Conservation (phyloP, 2,797 vertebrate species). For the Otus scops region DNA sequence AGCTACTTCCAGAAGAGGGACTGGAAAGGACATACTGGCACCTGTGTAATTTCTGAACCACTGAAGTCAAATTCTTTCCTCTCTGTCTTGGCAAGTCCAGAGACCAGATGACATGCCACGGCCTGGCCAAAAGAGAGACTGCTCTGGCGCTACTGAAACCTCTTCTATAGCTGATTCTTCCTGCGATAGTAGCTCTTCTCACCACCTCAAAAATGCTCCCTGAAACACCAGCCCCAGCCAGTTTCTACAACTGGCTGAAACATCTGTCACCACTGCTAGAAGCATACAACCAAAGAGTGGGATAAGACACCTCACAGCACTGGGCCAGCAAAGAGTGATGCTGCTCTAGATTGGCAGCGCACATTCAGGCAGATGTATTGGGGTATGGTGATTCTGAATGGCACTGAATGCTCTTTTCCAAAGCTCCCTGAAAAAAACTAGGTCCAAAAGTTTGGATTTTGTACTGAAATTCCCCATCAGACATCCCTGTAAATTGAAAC, state of each 20-base stretch:
- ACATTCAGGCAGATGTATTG: background rate
- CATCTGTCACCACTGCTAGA: background rate
- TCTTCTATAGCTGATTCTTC: background rate
- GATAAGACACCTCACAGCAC: background rate
- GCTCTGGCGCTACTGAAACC: background rate
- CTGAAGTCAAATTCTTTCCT: constrained; percentile 43
- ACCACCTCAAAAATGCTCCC: background rate
- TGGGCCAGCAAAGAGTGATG: background rate
- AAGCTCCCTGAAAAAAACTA: background rate
- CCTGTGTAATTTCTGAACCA: constrained; percentile 42
- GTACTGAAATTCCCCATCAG: background rate
- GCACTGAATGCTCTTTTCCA: background rate
- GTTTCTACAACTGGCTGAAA: background rate
- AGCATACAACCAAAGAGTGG: background rate
- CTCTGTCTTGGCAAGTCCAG: constrained; percentile 23
- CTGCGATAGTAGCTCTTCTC: background rate
- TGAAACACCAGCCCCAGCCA: background rate
- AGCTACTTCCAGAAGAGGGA: constrained; percentile 33
- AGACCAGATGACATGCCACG: background rate
- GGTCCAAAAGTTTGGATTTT: background rate
- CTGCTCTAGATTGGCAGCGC: background rate
- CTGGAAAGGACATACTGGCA: constrained; percentile 54
- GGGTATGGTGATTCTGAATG: background rate
- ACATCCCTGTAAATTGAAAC: background rate
- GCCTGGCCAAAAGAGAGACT: constrained; percentile 5